Evolutionary conservation across 1,140 invertebrate species (phyloP), one percentile per base, ranked within the genome.

Genomic region (Diorhabda elongata): DNA sequence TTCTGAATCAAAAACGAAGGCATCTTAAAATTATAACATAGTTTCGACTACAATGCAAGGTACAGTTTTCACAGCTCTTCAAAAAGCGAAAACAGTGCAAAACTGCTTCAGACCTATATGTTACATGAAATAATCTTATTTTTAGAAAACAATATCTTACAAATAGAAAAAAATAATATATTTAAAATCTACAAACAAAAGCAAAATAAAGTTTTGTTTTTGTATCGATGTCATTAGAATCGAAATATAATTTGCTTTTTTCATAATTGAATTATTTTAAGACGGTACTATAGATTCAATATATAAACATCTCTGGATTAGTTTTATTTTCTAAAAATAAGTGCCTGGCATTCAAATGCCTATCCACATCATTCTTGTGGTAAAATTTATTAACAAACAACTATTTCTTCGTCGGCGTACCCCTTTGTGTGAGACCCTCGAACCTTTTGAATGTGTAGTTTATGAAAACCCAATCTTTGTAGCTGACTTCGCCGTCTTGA

Each of bases 401-500:
- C 81, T 87, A 91, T 85, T 92, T 91, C 83, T 91, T 91, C 74
- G 86, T 89, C 60, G 90, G 89, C 61, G 89, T 91, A 63, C 92
- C 92, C 72, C 92, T 85, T 79, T 95, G 93, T 26, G 96, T 98
- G 47, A 98, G 85, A 59, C 96, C 96, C 83, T 99, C 97, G 82
- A 99, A 99, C 71, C 98, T 87, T 83, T 99, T 98, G 86, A 98
- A 99, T 69, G 98, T 99, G 82, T 99, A 99, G 84, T 99, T 99
- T 78, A 99, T 97, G 83, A 99, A 99, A 63, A 99, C 96, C 96
- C 96, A 98, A 84, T 98, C 97, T 84, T 98, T 98, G 82, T 94
- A 92, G 71, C 90, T 91, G 69, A 92, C 89, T 81, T 94, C 92
- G 63, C 92, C 92, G 76, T 93, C 92, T 81, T 92, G 90, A 58